Evolutionary conservation across 2,797 vertebrate species (phyloP).

Genomic region (Gambelia wislizenii): DNA sequence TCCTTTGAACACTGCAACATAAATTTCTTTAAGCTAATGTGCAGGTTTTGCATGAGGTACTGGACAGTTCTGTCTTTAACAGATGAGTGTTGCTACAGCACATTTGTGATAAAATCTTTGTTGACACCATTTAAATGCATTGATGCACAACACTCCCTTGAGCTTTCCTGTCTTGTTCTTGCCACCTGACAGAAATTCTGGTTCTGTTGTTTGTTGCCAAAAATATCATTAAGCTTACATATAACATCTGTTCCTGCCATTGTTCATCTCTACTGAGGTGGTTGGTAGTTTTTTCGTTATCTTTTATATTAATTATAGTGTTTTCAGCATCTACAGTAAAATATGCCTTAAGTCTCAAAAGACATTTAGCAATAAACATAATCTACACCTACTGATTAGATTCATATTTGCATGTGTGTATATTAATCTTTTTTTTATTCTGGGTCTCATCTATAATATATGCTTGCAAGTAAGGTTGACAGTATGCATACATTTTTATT

Average conservation of each 20-base stretch:
- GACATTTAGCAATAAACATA: neutral
- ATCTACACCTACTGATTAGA: neutral
- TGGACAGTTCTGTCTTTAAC: neutral
- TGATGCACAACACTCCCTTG: neutral
- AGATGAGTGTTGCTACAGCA: neutral
- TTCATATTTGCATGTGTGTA: neutral
- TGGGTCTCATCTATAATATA: neutral
- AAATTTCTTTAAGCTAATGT: neutral
- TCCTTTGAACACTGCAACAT: neutral
- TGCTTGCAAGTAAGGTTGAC: neutral
- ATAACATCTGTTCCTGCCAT: conserved; percentile 14
- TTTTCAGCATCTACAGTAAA: neutral
- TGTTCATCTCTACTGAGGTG: conserved; percentile 1
- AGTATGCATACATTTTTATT: neutral
- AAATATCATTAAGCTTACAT: neutral
- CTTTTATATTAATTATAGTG: neutral
- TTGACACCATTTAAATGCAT: neutral
- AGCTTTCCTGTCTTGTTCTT: conserved; percentile 10
- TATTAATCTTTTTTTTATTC: neutral
- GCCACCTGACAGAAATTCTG: conserved; percentile 22
- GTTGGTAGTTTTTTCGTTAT: neutral
- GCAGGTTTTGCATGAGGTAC: neutral
- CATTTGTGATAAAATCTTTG: neutral
- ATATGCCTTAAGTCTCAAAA: neutral
- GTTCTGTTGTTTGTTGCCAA: conserved; percentile 11